phyloP scores from a whole-genome alignment of 2,113 vertebrate genomes.

The Hymenochirus boettgeri region DNA sequence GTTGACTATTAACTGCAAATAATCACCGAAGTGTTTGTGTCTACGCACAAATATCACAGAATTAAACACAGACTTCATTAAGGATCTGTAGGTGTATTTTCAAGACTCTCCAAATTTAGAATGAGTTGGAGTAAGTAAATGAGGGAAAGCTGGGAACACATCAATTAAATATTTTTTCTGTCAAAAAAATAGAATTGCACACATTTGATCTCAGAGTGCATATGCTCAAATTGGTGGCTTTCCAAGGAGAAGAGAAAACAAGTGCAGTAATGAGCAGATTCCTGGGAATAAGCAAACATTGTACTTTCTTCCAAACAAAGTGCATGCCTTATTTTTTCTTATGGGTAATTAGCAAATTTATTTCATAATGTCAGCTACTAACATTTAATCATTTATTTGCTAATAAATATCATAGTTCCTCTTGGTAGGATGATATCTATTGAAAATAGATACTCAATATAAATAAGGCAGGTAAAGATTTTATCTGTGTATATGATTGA shows the following conservation, averaged over 20 bases:
- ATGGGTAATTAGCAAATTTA: no score
- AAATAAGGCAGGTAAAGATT: no score
- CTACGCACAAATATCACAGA: background rate
- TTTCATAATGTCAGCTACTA: no score
- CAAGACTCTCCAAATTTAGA: slow-evolving; percentile 34
- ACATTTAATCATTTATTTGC: no score
- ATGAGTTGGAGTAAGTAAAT: slow-evolving; percentile 49
- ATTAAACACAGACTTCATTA: slow-evolving; percentile 25
- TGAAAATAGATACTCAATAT: no score
- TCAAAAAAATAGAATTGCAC: slow-evolving; percentile 53
- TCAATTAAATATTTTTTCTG: slow-evolving; percentile 51
- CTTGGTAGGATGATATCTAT: no score
- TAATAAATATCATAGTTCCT: no score
- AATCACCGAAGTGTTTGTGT: background rate
- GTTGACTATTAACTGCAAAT: background rate
- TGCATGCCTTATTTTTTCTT: no score
- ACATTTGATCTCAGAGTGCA: slow-evolving; percentile 49
- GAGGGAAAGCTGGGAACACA: slow-evolving; percentile 49
- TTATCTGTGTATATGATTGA: no score
- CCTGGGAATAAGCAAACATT: slow-evolving; percentile 20
- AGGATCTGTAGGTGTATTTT: slow-evolving; percentile 31
- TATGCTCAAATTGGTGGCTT: slow-evolving; percentile 49
- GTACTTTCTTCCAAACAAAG: background rate
- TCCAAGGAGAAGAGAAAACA: slow-evolving; percentile 43
- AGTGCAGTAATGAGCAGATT: slow-evolving; percentile 5